Percentiles rank a stretch among this genome's conserved stretches.
These are phyloP conservation scores for Danio rerio DNA, from an alignment of 2,113 vertebrate species.

Conservation along the genomic window GRCz12tu NC_133198.1:22951001-22951500, in stretches of 20 bases:
- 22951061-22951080: conserved; percentile 1
- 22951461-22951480: conserved; percentile 69
- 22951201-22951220: neutral
- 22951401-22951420: neutral
- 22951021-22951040: neutral
- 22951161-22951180: conserved; percentile 8
- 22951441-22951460: conserved; percentile 50
- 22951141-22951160: conserved; percentile 37
- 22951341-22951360: neutral
- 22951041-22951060: neutral
- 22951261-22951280: neutral
- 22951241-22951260: neutral
- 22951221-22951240: conserved; percentile 1
- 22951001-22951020: neutral
- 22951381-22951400: neutral
- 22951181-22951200: neutral
- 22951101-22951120: conserved; percentile 17
- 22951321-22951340: neutral
- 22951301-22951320: neutral
- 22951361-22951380: conserved; percentile 2
- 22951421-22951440: conserved; percentile 16
- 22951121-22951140: neutral
- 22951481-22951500: conserved; percentile 65
- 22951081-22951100: conserved; percentile 20
- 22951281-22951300: conserved; percentile 7